These are phyloP conservation scores for Temnothorax curvispinosus DNA, from an alignment of 1,140 invertebrate species.

Conservation along the genomic window DNA sequence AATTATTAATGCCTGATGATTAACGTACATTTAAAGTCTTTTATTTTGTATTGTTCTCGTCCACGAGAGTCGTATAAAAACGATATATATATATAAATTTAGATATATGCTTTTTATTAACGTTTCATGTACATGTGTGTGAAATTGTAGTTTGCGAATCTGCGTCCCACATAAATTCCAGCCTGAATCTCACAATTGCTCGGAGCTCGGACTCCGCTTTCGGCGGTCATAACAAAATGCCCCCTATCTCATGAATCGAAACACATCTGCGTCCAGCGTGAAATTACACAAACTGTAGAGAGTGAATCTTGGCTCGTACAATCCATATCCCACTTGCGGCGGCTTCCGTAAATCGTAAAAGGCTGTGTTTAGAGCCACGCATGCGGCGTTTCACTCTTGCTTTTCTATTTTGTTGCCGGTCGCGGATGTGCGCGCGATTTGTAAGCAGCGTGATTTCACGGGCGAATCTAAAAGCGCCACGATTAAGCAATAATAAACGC, in stretches of 20 bases:
- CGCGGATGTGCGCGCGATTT: not conserved
- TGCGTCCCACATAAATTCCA: not conserved
- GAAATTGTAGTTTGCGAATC: not conserved
- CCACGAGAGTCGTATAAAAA: not conserved
- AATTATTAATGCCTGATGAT: not conserved
- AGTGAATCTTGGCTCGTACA: slow-evolving; percentile 27
- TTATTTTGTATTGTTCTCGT: too few species aligned
- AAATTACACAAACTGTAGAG: slow-evolving; percentile 49
- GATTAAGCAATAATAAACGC: not conserved
- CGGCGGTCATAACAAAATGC: not conserved
- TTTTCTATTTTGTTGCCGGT: slow-evolving; percentile 7
- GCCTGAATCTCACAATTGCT: not conserved
- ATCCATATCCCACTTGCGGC: slow-evolving; percentile 9
- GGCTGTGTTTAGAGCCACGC: not conserved
- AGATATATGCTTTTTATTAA: not conserved
- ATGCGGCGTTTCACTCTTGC: slow-evolving; percentile 1
- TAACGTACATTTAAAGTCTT: not conserved
- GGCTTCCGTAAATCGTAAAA: slow-evolving; percentile 34
- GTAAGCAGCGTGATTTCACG: slow-evolving; percentile 7
- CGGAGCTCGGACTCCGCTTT: not conserved
- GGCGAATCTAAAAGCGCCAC: not conserved
- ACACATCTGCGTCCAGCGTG: slow-evolving; percentile 38
- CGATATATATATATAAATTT: too few species aligned
- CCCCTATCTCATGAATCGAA: slow-evolving; percentile 18
- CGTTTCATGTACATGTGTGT: not conserved